These are phyloP conservation scores for Ellobius talpinus DNA, from an alignment of 2,113 vertebrate species.

Conservation along the genomic window DNA sequence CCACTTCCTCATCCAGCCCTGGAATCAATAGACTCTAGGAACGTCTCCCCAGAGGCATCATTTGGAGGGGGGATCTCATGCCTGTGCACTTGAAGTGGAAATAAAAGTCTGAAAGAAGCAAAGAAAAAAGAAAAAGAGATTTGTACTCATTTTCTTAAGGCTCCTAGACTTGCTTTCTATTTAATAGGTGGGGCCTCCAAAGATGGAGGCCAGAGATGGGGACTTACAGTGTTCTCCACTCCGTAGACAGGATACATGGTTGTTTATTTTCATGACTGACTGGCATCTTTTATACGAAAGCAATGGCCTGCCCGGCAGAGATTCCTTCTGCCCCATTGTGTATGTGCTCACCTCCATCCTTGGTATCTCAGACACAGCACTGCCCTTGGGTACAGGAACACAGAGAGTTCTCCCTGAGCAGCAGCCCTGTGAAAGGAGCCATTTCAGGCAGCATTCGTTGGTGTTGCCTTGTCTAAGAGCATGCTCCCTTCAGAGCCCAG, in stretches of 20 bases:
- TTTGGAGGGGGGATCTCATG: background rate
- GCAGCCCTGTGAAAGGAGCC: background rate
- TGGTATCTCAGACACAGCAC: background rate
- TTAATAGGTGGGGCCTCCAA: background rate
- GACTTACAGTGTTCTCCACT: background rate
- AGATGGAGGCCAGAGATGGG: too few species aligned
- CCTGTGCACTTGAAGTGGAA: background rate
- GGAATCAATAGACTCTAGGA: background rate
- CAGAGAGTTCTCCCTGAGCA: background rate
- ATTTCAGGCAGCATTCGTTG: rapidly evolving
- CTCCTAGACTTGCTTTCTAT: background rate
- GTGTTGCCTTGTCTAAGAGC: too few species aligned
- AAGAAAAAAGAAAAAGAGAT: background rate
- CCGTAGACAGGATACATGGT: background rate
- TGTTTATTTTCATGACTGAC: background rate
- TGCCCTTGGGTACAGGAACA: background rate
- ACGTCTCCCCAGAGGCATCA: background rate
- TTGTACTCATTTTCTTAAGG: constrained; percentile 21
- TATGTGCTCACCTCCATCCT: background rate
- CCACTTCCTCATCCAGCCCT: constrained; percentile 16
- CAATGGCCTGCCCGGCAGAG: background rate
- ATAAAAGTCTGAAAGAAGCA: background rate
- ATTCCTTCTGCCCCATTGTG: background rate
- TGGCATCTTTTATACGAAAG: background rate
- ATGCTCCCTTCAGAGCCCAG: background rate